Percentiles rank a stretch among this genome's conserved stretches.
These are phyloP conservation scores for Drosophila anomalata DNA, from an alignment of 2,888 invertebrate genomes.

Conservation along the genomic window DNA sequence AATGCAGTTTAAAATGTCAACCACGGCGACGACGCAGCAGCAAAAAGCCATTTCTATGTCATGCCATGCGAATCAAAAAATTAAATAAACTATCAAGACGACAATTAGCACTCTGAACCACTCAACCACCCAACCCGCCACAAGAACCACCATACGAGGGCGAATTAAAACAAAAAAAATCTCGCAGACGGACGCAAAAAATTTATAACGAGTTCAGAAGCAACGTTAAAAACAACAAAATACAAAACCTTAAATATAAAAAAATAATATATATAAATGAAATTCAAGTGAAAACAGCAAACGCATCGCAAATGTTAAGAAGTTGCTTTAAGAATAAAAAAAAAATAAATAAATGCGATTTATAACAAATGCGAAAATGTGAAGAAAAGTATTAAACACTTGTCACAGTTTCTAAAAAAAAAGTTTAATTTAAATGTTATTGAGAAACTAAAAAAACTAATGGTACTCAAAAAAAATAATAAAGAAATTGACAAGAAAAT, in stretches of 20 bases:
- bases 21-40: constrained; percentile 67
- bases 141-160: constrained; percentile 6
- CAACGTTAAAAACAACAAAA: constrained; percentile 19
- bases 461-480: background rate
- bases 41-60: constrained; percentile 67
- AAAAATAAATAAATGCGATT: constrained; percentile 12
- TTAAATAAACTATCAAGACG: constrained; percentile 44
- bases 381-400: constrained; percentile 58
- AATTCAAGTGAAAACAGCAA: constrained; percentile 67
- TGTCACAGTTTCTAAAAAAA: constrained; percentile 23
- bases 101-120: constrained; percentile 40
- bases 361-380: constrained; percentile 42
- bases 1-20: constrained; percentile 78
- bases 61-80: constrained; percentile 48
- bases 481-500: background rate
- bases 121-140: background rate
- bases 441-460: background rate
- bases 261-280: background rate
- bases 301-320: constrained; percentile 64
- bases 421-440: background rate
- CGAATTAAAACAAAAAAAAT: background rate
- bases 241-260: no score
- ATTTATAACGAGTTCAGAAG: constrained; percentile 42
- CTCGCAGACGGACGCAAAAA: constrained; percentile 19
- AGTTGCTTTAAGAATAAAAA: constrained; percentile 2